Percentiles rank a stretch among this genome's conserved stretches.
These are phyloP conservation scores for Cinclus cinclus DNA, from an alignment of 2,113 vertebrate species.

Conservation along the genomic window DNA sequence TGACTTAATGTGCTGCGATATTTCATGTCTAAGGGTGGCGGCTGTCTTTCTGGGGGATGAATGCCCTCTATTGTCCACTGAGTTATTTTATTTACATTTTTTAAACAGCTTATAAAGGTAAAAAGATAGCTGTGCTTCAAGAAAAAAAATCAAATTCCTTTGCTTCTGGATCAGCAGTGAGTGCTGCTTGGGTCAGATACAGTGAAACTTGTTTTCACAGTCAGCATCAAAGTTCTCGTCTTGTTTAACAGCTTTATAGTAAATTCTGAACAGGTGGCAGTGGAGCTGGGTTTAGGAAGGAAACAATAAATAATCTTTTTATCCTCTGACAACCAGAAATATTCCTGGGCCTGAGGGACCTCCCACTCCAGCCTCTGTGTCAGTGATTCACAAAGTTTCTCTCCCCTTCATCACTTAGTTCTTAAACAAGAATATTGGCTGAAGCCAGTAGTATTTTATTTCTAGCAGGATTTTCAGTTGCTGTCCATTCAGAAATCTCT, in stretches of 20 bases:
- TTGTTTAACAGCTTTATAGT: constrained; percentile 70
- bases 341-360: constrained; percentile 49
- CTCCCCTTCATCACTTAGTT: not conserved
- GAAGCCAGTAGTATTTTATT: not conserved
- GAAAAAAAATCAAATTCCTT: constrained; percentile 57
- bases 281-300: constrained; percentile 56
- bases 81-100: constrained; percentile 81
- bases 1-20: constrained; percentile 74
- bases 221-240: constrained; percentile 47
- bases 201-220: constrained; percentile 52
- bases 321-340: constrained; percentile 68
- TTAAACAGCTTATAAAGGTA: constrained; percentile 81
- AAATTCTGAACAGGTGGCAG: constrained; percentile 68
- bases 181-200: constrained; percentile 46
- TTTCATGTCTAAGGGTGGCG: constrained; percentile 74
- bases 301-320: constrained; percentile 69
- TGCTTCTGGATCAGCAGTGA: constrained; percentile 44
- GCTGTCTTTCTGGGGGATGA: constrained; percentile 69
- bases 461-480: not conserved
- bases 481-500: not conserved
- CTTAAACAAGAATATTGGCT: not conserved
- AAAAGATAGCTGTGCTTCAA: constrained; percentile 72
- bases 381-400: not conserved
- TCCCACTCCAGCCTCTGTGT: not conserved
- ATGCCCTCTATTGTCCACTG: constrained; percentile 76